These are phyloP conservation scores for Chorisops tibialis DNA, from an alignment of 2,888 invertebrate species.

Conservation along the genomic window DNA sequence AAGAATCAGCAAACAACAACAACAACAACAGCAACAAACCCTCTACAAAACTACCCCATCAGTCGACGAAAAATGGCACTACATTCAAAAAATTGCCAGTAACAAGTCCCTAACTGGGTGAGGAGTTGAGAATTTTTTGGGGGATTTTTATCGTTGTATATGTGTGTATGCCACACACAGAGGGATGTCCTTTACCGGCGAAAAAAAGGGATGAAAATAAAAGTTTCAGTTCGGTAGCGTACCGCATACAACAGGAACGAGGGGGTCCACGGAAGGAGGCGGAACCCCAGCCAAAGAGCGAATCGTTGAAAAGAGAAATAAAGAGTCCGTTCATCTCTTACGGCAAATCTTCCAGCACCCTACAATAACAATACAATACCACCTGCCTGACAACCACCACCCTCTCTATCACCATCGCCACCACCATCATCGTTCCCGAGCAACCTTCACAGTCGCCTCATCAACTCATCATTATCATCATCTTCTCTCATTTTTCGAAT, in stretches of 20 bases:
- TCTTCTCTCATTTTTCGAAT: constrained; percentile 23
- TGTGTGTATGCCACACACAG: constrained; percentile 16
- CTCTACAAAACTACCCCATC: constrained; percentile 18
- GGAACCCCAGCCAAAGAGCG: not conserved
- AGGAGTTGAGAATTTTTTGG: constrained; percentile 24
- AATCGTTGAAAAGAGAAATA: constrained; percentile 2
- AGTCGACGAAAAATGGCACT: constrained; percentile 17
- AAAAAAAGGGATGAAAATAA: constrained; percentile 25
- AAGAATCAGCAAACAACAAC: constrained; percentile 9
- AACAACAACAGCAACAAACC: constrained; percentile 2
- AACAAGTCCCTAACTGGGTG: constrained; percentile 21
- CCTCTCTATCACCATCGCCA: not conserved
- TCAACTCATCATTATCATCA: constrained; percentile 22
- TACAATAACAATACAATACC: no score
- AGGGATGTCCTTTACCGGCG: constrained; percentile 19
- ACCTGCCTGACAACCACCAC: no score
- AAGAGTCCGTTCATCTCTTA: constrained; percentile 9
- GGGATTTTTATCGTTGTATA: not conserved
- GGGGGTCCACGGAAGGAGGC: not conserved
- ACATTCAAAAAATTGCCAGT: constrained; percentile 26
- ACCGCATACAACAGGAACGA: not conserved
- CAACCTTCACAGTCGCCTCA: constrained; percentile 11
- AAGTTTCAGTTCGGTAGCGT: not conserved
- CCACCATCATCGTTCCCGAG: not conserved
- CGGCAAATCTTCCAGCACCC: no score